Conservation (phyloP, 2,888 invertebrate species). For the Mesorhabditis belari region DNA sequence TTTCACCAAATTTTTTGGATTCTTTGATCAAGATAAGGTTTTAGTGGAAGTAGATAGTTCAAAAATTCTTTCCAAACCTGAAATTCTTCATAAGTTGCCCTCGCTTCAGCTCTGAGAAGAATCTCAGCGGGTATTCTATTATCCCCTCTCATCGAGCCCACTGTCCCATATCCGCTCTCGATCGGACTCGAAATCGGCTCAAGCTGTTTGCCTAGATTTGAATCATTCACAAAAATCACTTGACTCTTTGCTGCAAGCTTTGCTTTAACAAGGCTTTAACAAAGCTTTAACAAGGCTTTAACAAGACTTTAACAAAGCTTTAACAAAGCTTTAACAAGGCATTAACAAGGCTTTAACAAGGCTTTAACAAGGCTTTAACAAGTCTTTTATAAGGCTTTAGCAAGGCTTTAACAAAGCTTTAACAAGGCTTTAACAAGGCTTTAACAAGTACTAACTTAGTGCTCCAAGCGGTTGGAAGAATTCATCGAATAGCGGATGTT, state of each 20-base stretch:
- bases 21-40: too few species aligned
- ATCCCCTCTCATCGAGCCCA: conserved; percentile 7
- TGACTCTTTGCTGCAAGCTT: too few species aligned
- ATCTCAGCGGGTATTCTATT: conserved; percentile 21
- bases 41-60: too few species aligned
- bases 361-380: background rate
- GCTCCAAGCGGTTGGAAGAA: conserved; percentile 61
- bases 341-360: background rate
- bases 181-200: background rate
- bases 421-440: background rate
- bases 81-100: conserved; percentile 13
- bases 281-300: background rate
- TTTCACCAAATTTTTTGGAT: background rate
- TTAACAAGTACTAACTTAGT: conserved; percentile 2
- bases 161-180: conserved; percentile 2
- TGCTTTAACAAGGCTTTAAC: background rate
- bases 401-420: background rate
- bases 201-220: background rate
- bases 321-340: background rate
- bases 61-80: too few species aligned
- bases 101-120: conserved; percentile 16
- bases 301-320: background rate
- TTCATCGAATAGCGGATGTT: conserved; percentile 84
- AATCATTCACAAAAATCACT: too few species aligned
- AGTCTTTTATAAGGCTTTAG: conserved; percentile 22